phyloP scores from a whole-genome alignment of 2,113 vertebrate genomes.

The Dasypus novemcinctus region DNA sequence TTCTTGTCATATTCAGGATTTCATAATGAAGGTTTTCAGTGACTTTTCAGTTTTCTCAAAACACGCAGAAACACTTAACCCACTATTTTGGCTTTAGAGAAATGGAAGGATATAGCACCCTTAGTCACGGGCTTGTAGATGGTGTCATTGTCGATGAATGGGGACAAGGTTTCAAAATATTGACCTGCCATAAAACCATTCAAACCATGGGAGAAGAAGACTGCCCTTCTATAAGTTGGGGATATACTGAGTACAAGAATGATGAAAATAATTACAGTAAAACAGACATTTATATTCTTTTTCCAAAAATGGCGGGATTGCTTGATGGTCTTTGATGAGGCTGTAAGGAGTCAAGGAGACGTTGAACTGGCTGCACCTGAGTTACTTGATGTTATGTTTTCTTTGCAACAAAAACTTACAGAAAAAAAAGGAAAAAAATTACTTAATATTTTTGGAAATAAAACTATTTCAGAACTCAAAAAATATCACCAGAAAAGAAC shows the following conservation, averaged over 20 bases:
- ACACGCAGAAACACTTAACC: neutral
- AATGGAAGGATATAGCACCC: neutral
- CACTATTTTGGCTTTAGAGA: neutral
- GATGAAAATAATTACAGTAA: neutral
- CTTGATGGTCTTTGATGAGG: neutral
- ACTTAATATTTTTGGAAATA: neutral
- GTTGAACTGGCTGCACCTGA: neutral
- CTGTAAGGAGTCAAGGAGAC: neutral
- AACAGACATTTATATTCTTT: neutral
- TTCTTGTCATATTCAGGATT: neutral
- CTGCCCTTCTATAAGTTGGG: neutral
- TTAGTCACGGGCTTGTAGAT: neutral
- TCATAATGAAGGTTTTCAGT: neutral
- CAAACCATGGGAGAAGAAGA: neutral
- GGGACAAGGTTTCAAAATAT: neutral
- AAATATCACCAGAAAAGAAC: neutral
- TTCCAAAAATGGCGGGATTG: accelerated
- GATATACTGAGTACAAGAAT: neutral
- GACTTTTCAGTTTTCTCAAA: constrained; percentile 37
- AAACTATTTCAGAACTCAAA: neutral
- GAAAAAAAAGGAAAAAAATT: neutral
- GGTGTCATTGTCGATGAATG: neutral
- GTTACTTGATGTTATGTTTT: neutral
- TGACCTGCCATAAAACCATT: neutral
- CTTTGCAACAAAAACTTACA: neutral